Conservation (phyloP, 92 coral and sea anemone genomes). For the Heteractis magnifica region DNA sequence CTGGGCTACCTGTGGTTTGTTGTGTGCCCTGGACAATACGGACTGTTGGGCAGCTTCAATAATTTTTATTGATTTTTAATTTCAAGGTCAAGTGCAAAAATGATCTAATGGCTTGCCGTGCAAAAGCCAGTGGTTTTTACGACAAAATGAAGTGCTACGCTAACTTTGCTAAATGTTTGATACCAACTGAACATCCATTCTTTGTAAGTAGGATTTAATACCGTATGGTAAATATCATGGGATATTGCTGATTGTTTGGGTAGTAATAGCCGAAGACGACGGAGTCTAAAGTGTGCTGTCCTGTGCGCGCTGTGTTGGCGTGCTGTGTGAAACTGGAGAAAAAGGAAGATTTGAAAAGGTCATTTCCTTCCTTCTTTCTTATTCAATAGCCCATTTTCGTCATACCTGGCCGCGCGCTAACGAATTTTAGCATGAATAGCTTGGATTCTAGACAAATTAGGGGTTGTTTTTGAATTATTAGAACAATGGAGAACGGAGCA, state of each 20-base stretch:
- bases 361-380: not conserved
- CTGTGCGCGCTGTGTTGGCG: too few species aligned
- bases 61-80: not conserved
- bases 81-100: not conserved
- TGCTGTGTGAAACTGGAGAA: too few species aligned
- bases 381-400: too few species aligned
- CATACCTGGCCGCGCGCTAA: too few species aligned
- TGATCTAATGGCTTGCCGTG: slow-evolving; percentile 7
- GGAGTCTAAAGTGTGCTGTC: too few species aligned
- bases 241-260: too few species aligned
- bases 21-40: not conserved
- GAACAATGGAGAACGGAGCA: too few species aligned
- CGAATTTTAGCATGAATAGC: too few species aligned
- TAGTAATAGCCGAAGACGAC: too few species aligned
- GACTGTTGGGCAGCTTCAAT: not conserved
- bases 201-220: slow-evolving; percentile 6
- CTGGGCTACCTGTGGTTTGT: not conserved
- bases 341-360: too few species aligned
- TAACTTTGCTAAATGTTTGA: slow-evolving; percentile 7
- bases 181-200: slow-evolving; percentile 18
- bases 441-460: too few species aligned
- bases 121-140: not conserved
- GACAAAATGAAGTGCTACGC: slow-evolving; percentile 18
- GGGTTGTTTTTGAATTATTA: too few species aligned
- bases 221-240: not conserved